Percentiles rank a stretch among this genome's conserved stretches.
Conservation (phyloP, 2,797 vertebrate genomes). For the Otolemur crassicaudatus region DNA sequence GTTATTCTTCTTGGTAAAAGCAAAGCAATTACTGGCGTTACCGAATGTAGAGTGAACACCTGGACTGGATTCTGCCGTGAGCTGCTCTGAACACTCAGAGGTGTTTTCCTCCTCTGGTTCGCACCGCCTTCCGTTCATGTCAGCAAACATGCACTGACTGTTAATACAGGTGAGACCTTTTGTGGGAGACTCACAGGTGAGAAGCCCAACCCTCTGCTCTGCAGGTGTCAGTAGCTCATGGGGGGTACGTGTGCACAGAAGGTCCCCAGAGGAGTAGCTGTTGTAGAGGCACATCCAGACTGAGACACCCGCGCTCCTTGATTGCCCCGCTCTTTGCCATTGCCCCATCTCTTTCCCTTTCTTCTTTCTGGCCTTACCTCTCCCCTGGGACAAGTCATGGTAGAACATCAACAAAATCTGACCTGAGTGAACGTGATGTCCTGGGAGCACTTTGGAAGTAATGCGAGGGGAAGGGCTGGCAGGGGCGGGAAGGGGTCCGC, state of each 20-base stretch:
- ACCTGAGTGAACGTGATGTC: not conserved
- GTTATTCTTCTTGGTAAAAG: not conserved
- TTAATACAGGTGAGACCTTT: not conserved
- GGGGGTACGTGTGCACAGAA: accelerated
- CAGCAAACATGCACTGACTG: not conserved
- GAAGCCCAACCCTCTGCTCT: not conserved
- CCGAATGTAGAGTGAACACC: not conserved
- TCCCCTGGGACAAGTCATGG: accelerated
- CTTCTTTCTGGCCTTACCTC: not conserved
- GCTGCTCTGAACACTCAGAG: not conserved
- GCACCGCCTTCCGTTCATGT: not conserved
- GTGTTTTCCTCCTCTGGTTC: not conserved
- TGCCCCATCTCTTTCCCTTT: accelerated
- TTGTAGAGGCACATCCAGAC: not conserved
- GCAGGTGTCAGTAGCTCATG: not conserved
- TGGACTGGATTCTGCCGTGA: not conserved
- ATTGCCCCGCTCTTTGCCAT: not conserved
- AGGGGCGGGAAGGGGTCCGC: not conserved
- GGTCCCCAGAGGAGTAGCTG: not conserved
- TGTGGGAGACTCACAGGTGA: not conserved
- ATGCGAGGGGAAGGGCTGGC: not conserved
- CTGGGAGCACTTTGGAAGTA: not conserved
- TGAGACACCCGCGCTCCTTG: accelerated
- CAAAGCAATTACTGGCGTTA: not conserved
- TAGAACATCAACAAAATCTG: not conserved